These are phyloP conservation scores for Nannobrachium achirus DNA, from an alignment of 2,113 vertebrate genomes.

Conservation along the genomic window DNA sequence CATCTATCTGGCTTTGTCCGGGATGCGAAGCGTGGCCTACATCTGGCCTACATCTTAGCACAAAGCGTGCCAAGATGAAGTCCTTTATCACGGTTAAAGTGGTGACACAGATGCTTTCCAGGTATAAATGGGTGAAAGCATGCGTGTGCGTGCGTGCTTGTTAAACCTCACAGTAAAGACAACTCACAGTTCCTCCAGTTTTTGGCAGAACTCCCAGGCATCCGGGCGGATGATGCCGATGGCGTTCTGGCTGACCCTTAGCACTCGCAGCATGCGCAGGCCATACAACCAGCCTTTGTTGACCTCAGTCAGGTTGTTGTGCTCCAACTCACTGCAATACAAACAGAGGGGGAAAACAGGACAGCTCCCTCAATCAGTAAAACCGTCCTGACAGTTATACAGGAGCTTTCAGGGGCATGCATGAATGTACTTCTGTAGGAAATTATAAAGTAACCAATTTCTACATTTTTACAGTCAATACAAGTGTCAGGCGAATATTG, in stretches of 20 bases:
- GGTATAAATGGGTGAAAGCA: constrained; percentile 30
- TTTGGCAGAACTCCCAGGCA: constrained; percentile 98
- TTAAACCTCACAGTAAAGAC: not conserved
- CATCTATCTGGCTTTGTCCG: no score
- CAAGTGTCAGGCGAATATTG: no score
- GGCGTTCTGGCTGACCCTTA: constrained; percentile 90
- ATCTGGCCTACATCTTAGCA: no score
- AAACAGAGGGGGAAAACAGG: constrained; percentile 3
- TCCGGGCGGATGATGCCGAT: constrained; percentile 90
- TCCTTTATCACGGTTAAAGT: no score
- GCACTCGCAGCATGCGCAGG: constrained; percentile 88
- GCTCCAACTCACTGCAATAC: constrained; percentile 88
- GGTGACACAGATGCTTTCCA: no score
- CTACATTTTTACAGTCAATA: no score
- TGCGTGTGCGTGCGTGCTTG: not conserved
- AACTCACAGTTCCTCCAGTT: constrained; percentile 94
- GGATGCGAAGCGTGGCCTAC: no score
- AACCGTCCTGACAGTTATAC: no score
- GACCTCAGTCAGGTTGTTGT: constrained; percentile 96
- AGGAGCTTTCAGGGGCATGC: no score
- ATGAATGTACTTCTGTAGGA: no score
- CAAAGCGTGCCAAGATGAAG: no score
- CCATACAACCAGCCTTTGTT: constrained; percentile 98
- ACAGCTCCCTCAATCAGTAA: constrained; percentile 3
- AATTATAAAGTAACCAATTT: no score